These are phyloP conservation scores for Papilio demoleus DNA, from an alignment of 2,888 invertebrate species.

Conservation along the genomic window DNA sequence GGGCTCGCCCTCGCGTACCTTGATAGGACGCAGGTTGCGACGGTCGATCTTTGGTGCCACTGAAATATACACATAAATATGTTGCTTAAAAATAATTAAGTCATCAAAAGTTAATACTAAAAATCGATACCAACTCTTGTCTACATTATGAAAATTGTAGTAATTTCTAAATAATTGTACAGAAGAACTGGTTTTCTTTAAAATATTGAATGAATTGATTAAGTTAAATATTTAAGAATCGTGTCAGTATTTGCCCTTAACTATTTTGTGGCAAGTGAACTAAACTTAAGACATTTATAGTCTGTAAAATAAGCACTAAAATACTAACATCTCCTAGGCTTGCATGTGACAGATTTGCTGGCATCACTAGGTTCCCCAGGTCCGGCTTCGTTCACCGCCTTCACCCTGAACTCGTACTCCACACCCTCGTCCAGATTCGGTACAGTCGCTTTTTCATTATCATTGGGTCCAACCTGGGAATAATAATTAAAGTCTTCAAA, in stretches of 20 bases:
- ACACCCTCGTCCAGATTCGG: constrained; percentile 95
- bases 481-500: constrained; percentile 40
- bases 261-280: no score
- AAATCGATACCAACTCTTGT: no score
- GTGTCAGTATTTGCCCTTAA: no score
- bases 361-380: constrained; percentile 94
- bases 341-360: constrained; percentile 93
- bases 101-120: no score
- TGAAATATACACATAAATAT: no score
- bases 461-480: constrained; percentile 81
- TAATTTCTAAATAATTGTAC: no score
- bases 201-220: no score
- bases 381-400: constrained; percentile 96
- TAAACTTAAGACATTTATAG: no score
- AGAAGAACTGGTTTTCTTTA: no score
- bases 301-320: neutral
- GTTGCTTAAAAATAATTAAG: no score
- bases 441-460: constrained; percentile 91
- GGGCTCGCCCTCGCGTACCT: constrained; percentile 95
- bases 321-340: constrained; percentile 91
- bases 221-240: no score
- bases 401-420: constrained; percentile 96
- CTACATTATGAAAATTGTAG: no score
- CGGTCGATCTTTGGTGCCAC: constrained; percentile 99
- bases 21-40: constrained; percentile 92